Conservation (phyloP, 2,113 vertebrate species). For the Etia nguti region DNA sequence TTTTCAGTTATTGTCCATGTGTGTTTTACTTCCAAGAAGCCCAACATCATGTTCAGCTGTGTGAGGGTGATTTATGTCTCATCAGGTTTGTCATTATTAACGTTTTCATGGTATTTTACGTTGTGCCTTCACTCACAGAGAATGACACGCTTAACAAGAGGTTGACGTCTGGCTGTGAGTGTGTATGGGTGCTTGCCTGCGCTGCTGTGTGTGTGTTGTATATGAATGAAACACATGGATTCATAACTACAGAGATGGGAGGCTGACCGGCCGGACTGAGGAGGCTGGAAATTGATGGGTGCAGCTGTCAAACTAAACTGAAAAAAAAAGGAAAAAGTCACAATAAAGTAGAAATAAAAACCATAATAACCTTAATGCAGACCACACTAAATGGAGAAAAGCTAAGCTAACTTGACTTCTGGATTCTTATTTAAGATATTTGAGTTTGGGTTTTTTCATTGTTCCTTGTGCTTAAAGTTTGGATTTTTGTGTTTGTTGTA, state of each 20-base stretch:
- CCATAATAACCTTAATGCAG: too few relatives aligned
- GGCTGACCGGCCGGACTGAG: accelerated
- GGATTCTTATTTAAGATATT: not conserved
- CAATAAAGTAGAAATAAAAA: too few relatives aligned
- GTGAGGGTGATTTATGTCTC: too few relatives aligned
- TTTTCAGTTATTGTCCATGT: too few relatives aligned
- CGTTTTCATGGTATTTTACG: not conserved
- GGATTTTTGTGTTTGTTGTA: not conserved
- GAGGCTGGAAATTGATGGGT: not conserved
- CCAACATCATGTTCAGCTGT: too few relatives aligned
- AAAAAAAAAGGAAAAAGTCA: not conserved
- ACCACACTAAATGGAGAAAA: not conserved
- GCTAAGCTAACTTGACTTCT: not conserved
- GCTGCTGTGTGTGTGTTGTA: not conserved
- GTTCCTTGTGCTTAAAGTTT: not conserved
- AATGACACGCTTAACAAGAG: accelerated
- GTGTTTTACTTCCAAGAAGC: too few relatives aligned
- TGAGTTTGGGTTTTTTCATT: not conserved
- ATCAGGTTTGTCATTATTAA: too few relatives aligned
- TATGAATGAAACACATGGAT: not conserved
- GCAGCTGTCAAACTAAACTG: not conserved
- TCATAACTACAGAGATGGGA: not conserved
- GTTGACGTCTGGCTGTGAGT: not conserved
- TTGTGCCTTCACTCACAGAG: too few relatives aligned
- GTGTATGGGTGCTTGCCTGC: not conserved